A percentile compares a stretch with the other conserved stretches of the same genome.
These are phyloP conservation scores for Ophion ellenae DNA, from an alignment of 2,888 invertebrate genomes.

Conservation along the genomic window DNA sequence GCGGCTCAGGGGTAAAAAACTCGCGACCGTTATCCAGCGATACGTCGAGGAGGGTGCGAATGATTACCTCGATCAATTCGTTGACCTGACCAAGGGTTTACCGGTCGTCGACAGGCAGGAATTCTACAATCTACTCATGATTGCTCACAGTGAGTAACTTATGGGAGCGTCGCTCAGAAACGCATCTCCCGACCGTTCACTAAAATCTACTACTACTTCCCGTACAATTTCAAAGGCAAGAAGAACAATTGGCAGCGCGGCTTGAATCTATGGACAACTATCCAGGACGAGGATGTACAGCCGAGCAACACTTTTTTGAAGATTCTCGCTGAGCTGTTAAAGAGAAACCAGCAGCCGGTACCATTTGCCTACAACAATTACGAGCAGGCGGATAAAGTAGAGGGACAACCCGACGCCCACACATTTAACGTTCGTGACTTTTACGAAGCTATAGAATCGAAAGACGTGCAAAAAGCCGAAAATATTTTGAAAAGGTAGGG, in stretches of 20 bases:
- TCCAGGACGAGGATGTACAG: conserved; percentile 92
- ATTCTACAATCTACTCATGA: conserved; percentile 82
- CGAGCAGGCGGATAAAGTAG: not conserved
- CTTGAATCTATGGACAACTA: conserved; percentile 91
- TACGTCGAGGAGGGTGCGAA: conserved; percentile 87
- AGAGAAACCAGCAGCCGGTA: conserved; percentile 87
- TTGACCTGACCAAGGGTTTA: conserved; percentile 91
- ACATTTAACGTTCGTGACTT: not conserved
- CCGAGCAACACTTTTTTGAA: conserved; percentile 89
- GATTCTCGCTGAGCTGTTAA: conserved; percentile 88
- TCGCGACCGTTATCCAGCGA: conserved; percentile 82
- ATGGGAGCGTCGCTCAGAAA: not conserved
- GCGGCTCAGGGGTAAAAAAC: conserved; percentile 29
- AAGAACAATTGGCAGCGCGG: conserved; percentile 90
- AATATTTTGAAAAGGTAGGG: conserved; percentile 2
- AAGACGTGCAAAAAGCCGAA: conserved; percentile 48
- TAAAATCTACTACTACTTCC: conserved; percentile 9
- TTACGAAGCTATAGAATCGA: not conserved
- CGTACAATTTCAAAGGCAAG: conserved; percentile 83
- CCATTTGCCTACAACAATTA: conserved; percentile 87
- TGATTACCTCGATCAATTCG: conserved; percentile 89
- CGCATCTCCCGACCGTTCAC: not conserved
- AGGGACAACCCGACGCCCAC: fast-evolving
- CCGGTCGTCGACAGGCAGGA: conserved; percentile 83
- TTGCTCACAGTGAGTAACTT: conserved; percentile 80